phyloP scores from a whole-genome alignment of 2,113 vertebrate genomes.

The Notiomystis cincta region DNA sequence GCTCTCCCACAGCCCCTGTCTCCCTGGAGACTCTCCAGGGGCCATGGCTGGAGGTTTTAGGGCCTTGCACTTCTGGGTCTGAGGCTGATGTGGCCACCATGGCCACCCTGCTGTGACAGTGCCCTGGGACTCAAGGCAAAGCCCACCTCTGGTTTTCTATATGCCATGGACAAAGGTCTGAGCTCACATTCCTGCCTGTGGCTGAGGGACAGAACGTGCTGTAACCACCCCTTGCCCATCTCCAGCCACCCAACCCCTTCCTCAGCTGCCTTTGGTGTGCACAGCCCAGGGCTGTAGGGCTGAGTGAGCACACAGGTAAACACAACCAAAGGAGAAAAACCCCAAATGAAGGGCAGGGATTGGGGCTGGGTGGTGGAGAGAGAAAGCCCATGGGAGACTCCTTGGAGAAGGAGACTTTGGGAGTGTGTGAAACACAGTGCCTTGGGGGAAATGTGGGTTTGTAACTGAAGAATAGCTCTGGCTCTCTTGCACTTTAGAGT shows the following conservation, averaged over 20 bases:
- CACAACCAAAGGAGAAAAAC: background rate
- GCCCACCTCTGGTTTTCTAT: background rate
- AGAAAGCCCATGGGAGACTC: background rate
- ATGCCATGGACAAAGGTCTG: background rate
- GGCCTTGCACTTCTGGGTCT: background rate
- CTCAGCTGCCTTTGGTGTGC: background rate
- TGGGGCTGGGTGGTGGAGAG: background rate
- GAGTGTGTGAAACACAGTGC: background rate
- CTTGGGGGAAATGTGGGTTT: background rate
- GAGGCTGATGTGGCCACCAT: rapidly evolving
- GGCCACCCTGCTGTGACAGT: background rate
- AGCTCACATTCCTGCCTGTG: background rate
- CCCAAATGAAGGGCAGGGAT: background rate
- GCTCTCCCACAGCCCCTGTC: background rate
- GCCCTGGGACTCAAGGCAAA: background rate
- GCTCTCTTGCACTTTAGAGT: background rate
- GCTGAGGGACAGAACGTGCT: background rate
- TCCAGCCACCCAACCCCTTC: background rate
- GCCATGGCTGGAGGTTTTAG: background rate
- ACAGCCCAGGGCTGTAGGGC: background rate
- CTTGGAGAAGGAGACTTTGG: background rate
- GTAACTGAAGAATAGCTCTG: background rate
- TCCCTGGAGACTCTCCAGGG: background rate
- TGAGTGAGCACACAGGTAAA: background rate
- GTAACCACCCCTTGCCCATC: background rate